Percentiles rank a stretch among this genome's conserved stretches.
Evolutionary conservation across 2,113 vertebrate genomes (phyloP).

Genomic region (Climacteris rufus): DNA sequence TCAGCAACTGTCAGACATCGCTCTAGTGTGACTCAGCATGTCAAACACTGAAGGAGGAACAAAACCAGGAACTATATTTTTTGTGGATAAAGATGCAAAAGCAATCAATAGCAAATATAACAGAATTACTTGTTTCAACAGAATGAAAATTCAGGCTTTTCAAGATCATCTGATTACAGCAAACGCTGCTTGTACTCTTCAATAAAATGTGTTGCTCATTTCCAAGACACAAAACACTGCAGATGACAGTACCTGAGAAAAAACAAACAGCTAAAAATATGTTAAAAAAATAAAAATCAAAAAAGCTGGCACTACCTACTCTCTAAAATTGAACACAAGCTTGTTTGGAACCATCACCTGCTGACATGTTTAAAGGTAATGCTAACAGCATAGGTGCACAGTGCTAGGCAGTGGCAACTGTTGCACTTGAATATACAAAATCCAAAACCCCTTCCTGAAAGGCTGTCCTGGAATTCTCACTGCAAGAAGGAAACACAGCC

Average conservation of each 20-base stretch:
- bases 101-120: not conserved
- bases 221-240: not conserved
- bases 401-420: not conserved
- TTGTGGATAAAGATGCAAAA: not conserved
- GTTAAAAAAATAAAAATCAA: fast-evolving
- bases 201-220: not conserved
- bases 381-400: not conserved
- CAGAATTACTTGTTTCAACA: not conserved
- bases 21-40: not conserved
- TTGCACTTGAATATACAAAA: not conserved
- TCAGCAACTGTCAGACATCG: not conserved
- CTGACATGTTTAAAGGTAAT: not conserved
- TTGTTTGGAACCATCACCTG: not conserved
- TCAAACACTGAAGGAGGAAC: not conserved
- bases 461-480: not conserved
- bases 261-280: not conserved
- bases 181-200: not conserved
- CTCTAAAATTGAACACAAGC: not conserved
- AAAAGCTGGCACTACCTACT: not conserved
- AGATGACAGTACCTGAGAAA: not conserved
- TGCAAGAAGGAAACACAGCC: not conserved
- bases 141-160: not conserved
- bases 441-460: not conserved
- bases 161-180: not conserved
- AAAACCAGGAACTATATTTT: not conserved